Conservation (phyloP, 2,888 invertebrate genomes). For the Cataglyphis albicans region DNA sequence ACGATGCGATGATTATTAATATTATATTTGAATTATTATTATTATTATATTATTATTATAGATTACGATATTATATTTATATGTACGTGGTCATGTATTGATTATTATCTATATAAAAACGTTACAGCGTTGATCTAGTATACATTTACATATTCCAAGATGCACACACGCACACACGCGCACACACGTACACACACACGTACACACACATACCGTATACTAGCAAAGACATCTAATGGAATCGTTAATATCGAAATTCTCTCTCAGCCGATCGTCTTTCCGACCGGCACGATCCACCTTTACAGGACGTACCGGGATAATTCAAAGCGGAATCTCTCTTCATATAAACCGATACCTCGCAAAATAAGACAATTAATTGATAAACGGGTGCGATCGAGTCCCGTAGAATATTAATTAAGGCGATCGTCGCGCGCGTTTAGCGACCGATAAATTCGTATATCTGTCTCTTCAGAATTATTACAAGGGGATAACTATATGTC, state of each 20-base stretch:
- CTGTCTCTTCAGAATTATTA: constrained; percentile 44
- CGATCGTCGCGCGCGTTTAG: constrained; percentile 20
- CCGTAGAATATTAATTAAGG: constrained; percentile 41
- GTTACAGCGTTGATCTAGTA: constrained; percentile 73
- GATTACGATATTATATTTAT: constrained; percentile 80
- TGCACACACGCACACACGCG: constrained; percentile 17
- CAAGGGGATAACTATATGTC: constrained; percentile 49
- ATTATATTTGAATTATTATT: constrained; percentile 83
- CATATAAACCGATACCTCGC: constrained; percentile 77
- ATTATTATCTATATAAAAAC: constrained; percentile 76
- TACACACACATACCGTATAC: constrained; percentile 18
- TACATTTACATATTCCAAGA: constrained; percentile 53
- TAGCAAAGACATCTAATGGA: constrained; percentile 32
- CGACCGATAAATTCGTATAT: constrained; percentile 33
- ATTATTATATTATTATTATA: constrained; percentile 81
- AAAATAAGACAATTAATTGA: constrained; percentile 74
- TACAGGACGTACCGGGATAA: constrained; percentile 55
- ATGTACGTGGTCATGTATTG: constrained; percentile 80
- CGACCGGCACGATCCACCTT: constrained; percentile 58
- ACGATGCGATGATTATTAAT: constrained; percentile 80
- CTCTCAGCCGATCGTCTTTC: constrained; percentile 59
- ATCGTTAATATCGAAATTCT: constrained; percentile 54
- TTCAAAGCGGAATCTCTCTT: constrained; percentile 39
- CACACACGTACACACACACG: constrained; percentile 7
- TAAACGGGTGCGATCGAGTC: constrained; percentile 32